Percentiles rank a stretch among this genome's conserved stretches.
Evolutionary conservation across 2,888 invertebrate genomes (phyloP).

Genomic region (Merodon equestris): DNA sequence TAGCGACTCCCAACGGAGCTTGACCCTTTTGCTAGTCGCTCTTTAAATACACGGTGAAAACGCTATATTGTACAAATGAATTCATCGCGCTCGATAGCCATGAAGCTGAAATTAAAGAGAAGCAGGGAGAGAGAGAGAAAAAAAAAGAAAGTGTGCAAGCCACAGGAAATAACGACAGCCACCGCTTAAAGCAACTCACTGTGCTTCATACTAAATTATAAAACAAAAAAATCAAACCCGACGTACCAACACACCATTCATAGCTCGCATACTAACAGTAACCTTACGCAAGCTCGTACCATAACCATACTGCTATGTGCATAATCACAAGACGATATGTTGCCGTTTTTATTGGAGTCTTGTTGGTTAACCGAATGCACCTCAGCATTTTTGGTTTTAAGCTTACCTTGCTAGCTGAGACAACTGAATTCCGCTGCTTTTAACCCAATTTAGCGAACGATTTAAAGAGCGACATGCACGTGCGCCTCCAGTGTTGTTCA

Average conservation of each 20-base stretch:
- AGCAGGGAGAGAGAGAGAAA: constrained; percentile 1
- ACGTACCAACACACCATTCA: constrained; percentile 52
- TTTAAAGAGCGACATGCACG: constrained; percentile 34
- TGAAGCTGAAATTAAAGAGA: too few species aligned
- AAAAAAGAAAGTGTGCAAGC: constrained; percentile 9
- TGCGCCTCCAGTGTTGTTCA: constrained; percentile 49
- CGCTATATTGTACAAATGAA: constrained; percentile 7
- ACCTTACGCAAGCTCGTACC: constrained; percentile 54
- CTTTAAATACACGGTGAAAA: not conserved
- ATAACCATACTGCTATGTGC: not conserved
- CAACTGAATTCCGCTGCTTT: constrained; percentile 59
- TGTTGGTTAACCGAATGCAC: constrained; percentile 7
- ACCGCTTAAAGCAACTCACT: constrained; percentile 10
- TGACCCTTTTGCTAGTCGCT: constrained; percentile 29
- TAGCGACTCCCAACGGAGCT: not conserved
- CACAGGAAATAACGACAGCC: constrained; percentile 28
- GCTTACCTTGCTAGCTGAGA: constrained; percentile 11
- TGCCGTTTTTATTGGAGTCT: constrained; percentile 15
- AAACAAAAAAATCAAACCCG: constrained; percentile 33
- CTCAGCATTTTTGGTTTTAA: too few species aligned
- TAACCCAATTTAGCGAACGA: constrained; percentile 64
- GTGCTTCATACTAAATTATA: constrained; percentile 43
- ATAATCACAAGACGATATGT: constrained; percentile 11
- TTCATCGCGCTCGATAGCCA: too few species aligned
- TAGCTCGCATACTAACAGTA: constrained; percentile 47